Evolutionary conservation across 35 echinoderm and acorn worm genomes (phyloP), one percentile per base, ranked within the genome.

Genomic region (Apostichopus parvimensis): DNA sequence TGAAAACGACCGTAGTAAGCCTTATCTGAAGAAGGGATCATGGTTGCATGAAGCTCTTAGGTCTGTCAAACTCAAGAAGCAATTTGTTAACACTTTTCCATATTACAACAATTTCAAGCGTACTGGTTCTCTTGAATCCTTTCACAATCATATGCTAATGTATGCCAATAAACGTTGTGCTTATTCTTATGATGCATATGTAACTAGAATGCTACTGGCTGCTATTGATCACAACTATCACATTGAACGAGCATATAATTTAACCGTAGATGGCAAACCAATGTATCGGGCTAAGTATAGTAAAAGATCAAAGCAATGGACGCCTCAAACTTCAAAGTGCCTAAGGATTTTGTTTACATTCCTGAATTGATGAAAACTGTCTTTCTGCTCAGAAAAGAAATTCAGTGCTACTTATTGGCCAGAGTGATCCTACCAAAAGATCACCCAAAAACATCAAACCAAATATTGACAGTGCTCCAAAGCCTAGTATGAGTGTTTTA

Each of bases 141-240:
- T 91, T 11, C 87, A 94, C 53, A 85, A 80, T 15, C 77, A 82
- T 94, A 54, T 25, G 24, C 24, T 25, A 25, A 25, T 25, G 24
- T 25, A 25, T 25, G 24, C 24, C 24, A 25, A 25, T 25, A 25
- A 25, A 25, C 24, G 24, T 25, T 25, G 24, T 25, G 24, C 24
- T 25, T 25, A 25, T 23, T 21, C 15, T 10, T 91, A 73, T 8
- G 7, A 54, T 20, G 45, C 78, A 5, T 91, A 83, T 45, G 54
- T 56, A 1, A 85, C 88, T 21, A 82, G 70, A 60, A 85, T 73
- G 20, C 12, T 60, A 4, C 54, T 94, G 21, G 93, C 93, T 7
- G 88, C 70, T 8, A 83, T 94, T 23, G 88, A 94, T 56, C 64
- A 77, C 25, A 91, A 91, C 21, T 71, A 85, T 55, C 93, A 91